A percentile compares a stretch with the other conserved stretches of the same genome.
phyloP scores from a whole-genome alignment of 2,797 vertebrate genomes.

The Cygnus olor region DNA sequence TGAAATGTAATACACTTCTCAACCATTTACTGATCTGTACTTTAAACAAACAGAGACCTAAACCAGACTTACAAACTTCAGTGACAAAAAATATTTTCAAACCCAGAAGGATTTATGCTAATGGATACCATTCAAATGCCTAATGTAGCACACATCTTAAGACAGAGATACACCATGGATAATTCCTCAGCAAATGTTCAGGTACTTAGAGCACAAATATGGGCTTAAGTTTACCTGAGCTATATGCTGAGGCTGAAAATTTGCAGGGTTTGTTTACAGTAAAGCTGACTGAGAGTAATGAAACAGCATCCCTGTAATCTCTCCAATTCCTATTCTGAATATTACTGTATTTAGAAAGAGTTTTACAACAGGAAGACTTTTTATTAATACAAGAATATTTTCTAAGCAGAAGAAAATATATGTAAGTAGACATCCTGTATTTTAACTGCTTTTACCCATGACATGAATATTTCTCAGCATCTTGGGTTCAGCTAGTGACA shows the following conservation, averaged over 20 bases:
- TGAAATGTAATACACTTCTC: constrained; percentile 23
- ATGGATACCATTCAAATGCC: background rate
- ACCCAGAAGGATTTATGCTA: constrained; percentile 20
- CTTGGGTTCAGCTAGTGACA: constrained; percentile 14
- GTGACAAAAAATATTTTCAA: constrained; percentile 22
- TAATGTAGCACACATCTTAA: background rate
- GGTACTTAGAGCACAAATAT: background rate
- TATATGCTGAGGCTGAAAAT: constrained; percentile 1
- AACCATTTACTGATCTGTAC: constrained; percentile 10
- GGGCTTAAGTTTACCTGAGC: constrained; percentile 5
- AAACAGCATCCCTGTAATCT: constrained; percentile 17
- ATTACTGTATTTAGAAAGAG: constrained; percentile 35
- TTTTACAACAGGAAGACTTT: constrained; percentile 49
- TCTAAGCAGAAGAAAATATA: constrained; percentile 32
- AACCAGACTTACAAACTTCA: constrained; percentile 9
- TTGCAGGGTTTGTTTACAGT: constrained; percentile 20
- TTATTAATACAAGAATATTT: constrained; percentile 45
- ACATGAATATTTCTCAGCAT: constrained; percentile 20
- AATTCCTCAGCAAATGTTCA: constrained; percentile 21
- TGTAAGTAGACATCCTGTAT: background rate
- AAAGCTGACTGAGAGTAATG: constrained; percentile 43
- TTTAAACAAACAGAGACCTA: constrained; percentile 60
- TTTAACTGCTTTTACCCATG: constrained; percentile 29
- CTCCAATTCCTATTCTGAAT: background rate
- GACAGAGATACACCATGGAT: background rate